Percentiles rank a stretch among this genome's conserved stretches.
Conservation (phyloP, 2,888 invertebrate species). For the Eupithecia abbreviata region DNA sequence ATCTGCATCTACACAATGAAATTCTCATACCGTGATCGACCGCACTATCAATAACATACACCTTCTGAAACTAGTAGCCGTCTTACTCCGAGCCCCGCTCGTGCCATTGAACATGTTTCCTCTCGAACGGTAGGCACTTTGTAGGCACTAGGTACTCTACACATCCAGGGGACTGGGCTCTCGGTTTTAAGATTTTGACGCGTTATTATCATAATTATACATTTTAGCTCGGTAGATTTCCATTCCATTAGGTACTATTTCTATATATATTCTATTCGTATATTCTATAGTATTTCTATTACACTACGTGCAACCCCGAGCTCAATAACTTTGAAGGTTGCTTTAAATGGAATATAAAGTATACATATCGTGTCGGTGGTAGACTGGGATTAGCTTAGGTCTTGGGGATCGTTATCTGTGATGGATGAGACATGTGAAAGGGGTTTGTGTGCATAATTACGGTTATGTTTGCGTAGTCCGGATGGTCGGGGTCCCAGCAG, state of each 20-base stretch:
- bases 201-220: background rate
- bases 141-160: background rate
- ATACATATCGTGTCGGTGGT: background rate
- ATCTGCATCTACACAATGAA: background rate
- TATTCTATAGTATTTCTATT: background rate
- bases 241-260: no score
- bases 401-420: background rate
- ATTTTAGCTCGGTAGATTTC: background rate
- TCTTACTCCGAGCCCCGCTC: background rate
- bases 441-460: constrained; percentile 50
- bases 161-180: no score
- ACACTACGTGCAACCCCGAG: background rate
- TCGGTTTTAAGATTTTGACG: background rate
- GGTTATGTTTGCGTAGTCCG: constrained; percentile 75
- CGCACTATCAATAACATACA: background rate
- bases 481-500: constrained; percentile 81
- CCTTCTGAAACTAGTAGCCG: background rate
- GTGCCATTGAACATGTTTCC: background rate
- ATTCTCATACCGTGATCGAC: background rate
- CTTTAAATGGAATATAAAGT: no score
- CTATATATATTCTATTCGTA: no score
- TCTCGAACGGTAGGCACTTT: background rate
- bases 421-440: background rate
- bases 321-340: background rate
- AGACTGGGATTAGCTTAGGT: background rate